A percentile compares a stretch with the other conserved stretches of the same genome.
Evolutionary conservation across 2,113 vertebrate genomes (phyloP).

Genomic region (Chaetura pelagica): DNA sequence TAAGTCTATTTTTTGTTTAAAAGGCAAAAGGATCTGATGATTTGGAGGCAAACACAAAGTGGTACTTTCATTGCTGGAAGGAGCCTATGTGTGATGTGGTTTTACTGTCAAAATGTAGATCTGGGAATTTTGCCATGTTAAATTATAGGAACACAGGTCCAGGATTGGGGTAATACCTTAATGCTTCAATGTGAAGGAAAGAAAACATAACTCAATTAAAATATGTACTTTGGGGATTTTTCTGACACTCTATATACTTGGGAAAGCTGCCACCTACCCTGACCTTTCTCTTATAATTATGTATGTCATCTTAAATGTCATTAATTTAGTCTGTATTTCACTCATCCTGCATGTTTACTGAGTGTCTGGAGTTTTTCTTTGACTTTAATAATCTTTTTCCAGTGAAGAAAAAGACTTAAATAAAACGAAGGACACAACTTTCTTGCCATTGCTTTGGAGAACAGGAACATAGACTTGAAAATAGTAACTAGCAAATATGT

Average conservation of each 20-base stretch:
- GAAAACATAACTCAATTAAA: constrained; percentile 20
- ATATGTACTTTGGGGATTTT: not conserved
- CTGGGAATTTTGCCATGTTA: constrained; percentile 29
- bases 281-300: not conserved
- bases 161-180: not conserved
- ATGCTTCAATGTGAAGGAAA: constrained; percentile 1
- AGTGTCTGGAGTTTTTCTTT: not conserved
- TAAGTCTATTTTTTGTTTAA: not conserved
- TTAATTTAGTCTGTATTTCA: not conserved
- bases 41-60: not conserved
- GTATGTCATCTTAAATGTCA: not conserved
- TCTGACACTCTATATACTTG: constrained; percentile 29
- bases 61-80: not conserved
- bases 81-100: not conserved
- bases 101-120: not conserved
- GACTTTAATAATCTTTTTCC: not conserved
- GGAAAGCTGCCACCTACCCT: constrained; percentile 27
- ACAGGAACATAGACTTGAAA: not conserved
- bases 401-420: not conserved
- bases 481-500: not conserved
- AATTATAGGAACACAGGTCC: not conserved
- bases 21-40: not conserved
- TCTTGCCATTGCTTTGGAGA: not conserved
- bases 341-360: not conserved
- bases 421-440: not conserved